Evolutionary conservation across 2,888 invertebrate genomes (phyloP).

Genomic region (Stenotaenia linearis): DNA sequence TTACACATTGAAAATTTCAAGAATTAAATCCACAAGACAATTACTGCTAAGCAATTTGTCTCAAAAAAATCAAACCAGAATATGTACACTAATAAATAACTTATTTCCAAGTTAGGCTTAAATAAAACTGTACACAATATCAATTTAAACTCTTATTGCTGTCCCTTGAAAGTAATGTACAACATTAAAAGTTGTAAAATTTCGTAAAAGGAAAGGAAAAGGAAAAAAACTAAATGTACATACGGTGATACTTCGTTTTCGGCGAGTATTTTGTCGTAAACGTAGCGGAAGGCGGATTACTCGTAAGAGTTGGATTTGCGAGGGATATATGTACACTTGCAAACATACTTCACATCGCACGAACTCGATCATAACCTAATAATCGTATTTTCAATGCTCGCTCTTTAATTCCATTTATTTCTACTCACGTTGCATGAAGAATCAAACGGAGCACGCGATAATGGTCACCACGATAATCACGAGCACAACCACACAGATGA

Average conservation of each 20-base stretch:
- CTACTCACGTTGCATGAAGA: not conserved
- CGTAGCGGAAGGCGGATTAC: conserved; percentile 2
- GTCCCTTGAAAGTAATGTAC: not conserved
- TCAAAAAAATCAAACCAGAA: not conserved
- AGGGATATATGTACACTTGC: not conserved
- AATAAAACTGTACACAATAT: not conserved
- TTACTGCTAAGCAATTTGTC: not conserved
- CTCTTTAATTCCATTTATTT: not conserved
- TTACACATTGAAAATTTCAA: not conserved
- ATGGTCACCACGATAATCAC: conserved; percentile 38
- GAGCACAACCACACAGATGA: conserved; percentile 38
- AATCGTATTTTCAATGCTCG: no score
- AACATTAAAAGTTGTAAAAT: not conserved
- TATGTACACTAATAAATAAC: not conserved
- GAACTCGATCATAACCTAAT: no score
- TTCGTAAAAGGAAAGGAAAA: not conserved
- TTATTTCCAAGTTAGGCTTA: not conserved
- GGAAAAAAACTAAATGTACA: not conserved
- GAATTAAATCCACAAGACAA: not conserved
- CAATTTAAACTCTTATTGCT: not conserved
- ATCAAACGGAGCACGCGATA: conserved; percentile 31
- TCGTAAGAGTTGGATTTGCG: conserved; percentile 2
- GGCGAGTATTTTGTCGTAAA: conserved; percentile 6
- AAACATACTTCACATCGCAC: not conserved
- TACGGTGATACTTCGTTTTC: not conserved